Conservation (phyloP, 2,888 invertebrate species). For the Melinopterus prodromus region DNA sequence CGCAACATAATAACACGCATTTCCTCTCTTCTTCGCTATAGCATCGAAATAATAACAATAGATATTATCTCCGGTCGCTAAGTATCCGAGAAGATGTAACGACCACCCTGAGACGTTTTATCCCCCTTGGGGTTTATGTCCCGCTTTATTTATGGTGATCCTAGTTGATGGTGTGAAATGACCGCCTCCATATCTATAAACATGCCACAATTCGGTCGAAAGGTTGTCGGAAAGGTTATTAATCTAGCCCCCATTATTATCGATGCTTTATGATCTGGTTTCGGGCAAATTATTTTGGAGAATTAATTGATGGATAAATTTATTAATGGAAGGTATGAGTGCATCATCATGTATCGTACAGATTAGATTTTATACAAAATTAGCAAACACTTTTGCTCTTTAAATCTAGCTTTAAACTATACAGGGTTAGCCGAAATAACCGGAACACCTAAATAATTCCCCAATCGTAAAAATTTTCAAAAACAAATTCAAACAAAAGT, state of each 20-base stretch:
- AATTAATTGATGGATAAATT: not conserved
- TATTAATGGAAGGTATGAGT: not conserved
- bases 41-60: constrained; percentile 4
- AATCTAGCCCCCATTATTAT: not conserved
- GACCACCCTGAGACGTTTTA: not conserved
- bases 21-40: not conserved
- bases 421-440: too few relatives aligned
- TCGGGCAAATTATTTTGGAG: not conserved
- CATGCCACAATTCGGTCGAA: not conserved
- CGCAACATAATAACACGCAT: constrained; percentile 4
- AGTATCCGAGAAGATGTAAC: not conserved
- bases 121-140: not conserved
- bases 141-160: not conserved
- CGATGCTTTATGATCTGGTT: not conserved
- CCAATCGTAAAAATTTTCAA: too few relatives aligned
- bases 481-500: too few relatives aligned
- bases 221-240: not conserved
- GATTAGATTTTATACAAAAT: too few relatives aligned
- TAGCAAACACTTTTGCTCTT: too few relatives aligned
- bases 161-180: constrained; percentile 4
- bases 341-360: not conserved
- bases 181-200: not conserved
- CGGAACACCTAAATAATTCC: too few relatives aligned
- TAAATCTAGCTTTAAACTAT: too few relatives aligned
- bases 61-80: not conserved